These are phyloP conservation scores for Novumbra hubbsi DNA, from an alignment of 2,797 vertebrate species.

Conservation along the genomic window DNA sequence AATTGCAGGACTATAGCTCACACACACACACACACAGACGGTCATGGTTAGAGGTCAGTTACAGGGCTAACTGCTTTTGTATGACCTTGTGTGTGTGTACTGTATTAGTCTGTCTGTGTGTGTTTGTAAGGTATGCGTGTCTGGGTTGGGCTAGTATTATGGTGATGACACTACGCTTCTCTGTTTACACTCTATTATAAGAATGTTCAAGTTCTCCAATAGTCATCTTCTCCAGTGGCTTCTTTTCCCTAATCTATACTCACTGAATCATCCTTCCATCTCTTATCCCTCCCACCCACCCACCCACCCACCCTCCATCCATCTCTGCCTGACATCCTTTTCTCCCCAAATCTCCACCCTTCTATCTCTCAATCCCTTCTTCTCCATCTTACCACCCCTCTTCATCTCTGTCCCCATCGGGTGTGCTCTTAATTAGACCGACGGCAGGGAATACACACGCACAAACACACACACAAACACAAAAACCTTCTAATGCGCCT, in stretches of 20 bases:
- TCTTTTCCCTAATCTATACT: no score
- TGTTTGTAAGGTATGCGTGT: not conserved
- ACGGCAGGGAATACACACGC: constrained; percentile 2
- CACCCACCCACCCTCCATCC: not conserved
- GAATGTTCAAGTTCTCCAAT: no score
- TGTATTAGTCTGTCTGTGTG: not conserved
- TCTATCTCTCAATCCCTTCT: not conserved
- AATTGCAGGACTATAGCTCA: not conserved
- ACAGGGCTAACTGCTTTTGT: not conserved
- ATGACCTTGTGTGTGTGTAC: not conserved
- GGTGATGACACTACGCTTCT: no score
- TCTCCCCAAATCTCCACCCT: not conserved
- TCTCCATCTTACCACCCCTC: constrained; percentile 1
- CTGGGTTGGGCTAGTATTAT: not conserved
- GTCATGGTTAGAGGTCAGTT: not conserved
- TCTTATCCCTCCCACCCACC: constrained; percentile 4
- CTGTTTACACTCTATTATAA: no score
- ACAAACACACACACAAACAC: constrained; percentile 19
- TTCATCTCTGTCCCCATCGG: not conserved
- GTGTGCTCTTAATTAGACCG: constrained; percentile 12
- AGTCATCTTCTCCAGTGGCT: no score
- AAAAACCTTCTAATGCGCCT: constrained; percentile 20
- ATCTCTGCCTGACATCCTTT: not conserved
- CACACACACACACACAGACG: not conserved
- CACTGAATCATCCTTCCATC: not conserved